phyloP scores from a whole-genome alignment of 2,113 vertebrate genomes.

The Caracal caracal region DNA sequence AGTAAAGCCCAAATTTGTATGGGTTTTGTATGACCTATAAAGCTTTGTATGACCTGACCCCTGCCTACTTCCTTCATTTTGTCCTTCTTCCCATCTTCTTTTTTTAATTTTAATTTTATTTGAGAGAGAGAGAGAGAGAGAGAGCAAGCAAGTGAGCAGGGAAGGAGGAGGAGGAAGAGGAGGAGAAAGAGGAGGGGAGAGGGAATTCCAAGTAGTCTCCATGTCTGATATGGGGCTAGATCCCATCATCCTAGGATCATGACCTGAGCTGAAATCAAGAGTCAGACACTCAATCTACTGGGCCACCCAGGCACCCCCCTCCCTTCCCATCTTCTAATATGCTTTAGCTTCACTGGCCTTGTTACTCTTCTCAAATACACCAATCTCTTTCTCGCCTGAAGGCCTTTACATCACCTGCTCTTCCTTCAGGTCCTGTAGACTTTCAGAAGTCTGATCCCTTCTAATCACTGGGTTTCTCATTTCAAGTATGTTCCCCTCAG shows the following conservation, averaged over 20 bases:
- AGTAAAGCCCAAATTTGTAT: background rate
- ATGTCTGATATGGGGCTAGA: too few species aligned
- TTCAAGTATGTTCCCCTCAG: background rate
- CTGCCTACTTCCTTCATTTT: background rate
- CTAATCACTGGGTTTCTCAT: background rate
- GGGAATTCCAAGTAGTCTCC: too few species aligned
- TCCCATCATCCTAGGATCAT: too few species aligned
- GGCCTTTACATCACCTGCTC: background rate
- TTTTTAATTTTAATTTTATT: too few species aligned
- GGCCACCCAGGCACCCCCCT: too few species aligned
- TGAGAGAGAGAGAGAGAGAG: too few species aligned
- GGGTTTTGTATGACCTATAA: background rate
- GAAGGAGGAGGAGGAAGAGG: too few species aligned
- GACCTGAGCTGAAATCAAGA: too few species aligned
- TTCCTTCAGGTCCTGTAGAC: background rate
- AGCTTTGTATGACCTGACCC: background rate
- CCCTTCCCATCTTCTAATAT: background rate
- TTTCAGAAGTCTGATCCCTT: background rate
- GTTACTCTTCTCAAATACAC: background rate
- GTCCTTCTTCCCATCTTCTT: background rate
- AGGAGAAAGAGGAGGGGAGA: too few species aligned
- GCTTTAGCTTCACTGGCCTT: background rate
- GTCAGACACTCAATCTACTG: too few species aligned
- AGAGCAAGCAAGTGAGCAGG: too few species aligned
- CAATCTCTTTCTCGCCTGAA: background rate